Conservation (phyloP, 53 echinoderm and acorn worm genomes). For the Stichopus horrens region DNA sequence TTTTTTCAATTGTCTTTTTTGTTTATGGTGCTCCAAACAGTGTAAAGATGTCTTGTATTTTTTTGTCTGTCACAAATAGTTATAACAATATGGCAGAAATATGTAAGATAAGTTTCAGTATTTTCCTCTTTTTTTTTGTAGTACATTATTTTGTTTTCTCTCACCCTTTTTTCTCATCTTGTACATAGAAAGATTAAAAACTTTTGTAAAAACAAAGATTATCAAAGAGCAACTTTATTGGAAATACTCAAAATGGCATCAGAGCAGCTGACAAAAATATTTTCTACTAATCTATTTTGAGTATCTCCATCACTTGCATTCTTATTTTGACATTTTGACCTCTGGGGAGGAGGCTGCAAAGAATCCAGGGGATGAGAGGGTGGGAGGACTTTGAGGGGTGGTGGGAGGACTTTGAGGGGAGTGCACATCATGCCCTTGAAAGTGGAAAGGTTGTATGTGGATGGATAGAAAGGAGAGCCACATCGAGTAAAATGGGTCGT, state of each 20-base stretch:
- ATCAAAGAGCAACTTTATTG: not conserved
- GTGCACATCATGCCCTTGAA: too few relatives aligned
- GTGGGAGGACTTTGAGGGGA: too few relatives aligned
- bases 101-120: not conserved
- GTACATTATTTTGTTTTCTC: too few relatives aligned
- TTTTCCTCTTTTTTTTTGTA: not conserved
- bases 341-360: too few relatives aligned
- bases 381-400: too few relatives aligned
- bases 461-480: too few relatives aligned
- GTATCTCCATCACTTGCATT: not conserved
- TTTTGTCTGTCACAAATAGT: too few relatives aligned
- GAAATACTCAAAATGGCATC: slow-evolving; percentile 7
- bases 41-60: not conserved
- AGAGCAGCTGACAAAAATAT: slow-evolving; percentile 28
- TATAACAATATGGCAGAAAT: not conserved
- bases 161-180: not conserved
- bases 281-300: slow-evolving; percentile 25
- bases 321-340: too few relatives aligned
- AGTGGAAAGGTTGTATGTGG: too few relatives aligned
- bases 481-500: not conserved
- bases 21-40: not conserved
- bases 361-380: too few relatives aligned
- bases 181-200: not conserved
- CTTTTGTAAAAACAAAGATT: slow-evolving; percentile 1
- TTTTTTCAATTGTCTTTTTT: not conserved